These are phyloP conservation scores for Salvelinus namaycush DNA, from an alignment of 2,113 vertebrate genomes.

Conservation along the genomic window DNA sequence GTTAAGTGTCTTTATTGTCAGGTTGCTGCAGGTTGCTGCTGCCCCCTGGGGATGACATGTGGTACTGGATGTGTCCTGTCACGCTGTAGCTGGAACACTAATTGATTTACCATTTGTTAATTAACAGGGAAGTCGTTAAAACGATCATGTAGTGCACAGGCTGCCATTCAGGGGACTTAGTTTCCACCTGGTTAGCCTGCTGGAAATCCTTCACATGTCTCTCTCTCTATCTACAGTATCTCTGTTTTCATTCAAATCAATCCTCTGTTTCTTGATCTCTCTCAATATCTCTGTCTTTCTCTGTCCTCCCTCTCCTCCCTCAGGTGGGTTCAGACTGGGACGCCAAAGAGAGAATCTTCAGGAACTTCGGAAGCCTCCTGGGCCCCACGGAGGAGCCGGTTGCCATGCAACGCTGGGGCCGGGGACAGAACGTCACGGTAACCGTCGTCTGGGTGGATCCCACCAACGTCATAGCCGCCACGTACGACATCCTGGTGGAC, in stretches of 20 bases:
- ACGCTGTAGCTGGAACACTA: too few species aligned
- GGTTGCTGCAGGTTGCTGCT: too few species aligned
- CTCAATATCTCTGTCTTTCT: background rate
- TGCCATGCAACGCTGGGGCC: constrained; percentile 95
- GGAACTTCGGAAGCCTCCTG: constrained; percentile 88
- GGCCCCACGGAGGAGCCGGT: constrained; percentile 89
- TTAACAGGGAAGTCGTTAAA: too few species aligned
- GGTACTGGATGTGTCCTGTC: too few species aligned
- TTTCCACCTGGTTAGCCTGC: too few species aligned
- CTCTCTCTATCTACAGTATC: constrained; percentile 25
- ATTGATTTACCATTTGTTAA: too few species aligned
- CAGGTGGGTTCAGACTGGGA: constrained; percentile 97
- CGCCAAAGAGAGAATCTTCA: constrained; percentile 93
- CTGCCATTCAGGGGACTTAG: too few species aligned
- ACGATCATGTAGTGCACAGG: too few species aligned
- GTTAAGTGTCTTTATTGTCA: too few species aligned
- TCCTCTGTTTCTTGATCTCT: background rate
- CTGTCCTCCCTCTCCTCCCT: background rate
- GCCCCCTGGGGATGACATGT: too few species aligned
- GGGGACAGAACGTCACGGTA: constrained; percentile 90
- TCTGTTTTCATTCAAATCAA: background rate
- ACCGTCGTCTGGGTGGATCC: constrained; percentile 97
- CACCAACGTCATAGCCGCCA: constrained; percentile 93
- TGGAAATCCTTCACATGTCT: constrained; percentile 13
- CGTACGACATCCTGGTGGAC: constrained; percentile 95